Evolutionary conservation across 2,888 invertebrate species (phyloP).

Genomic region (Anticlea derivata): DNA sequence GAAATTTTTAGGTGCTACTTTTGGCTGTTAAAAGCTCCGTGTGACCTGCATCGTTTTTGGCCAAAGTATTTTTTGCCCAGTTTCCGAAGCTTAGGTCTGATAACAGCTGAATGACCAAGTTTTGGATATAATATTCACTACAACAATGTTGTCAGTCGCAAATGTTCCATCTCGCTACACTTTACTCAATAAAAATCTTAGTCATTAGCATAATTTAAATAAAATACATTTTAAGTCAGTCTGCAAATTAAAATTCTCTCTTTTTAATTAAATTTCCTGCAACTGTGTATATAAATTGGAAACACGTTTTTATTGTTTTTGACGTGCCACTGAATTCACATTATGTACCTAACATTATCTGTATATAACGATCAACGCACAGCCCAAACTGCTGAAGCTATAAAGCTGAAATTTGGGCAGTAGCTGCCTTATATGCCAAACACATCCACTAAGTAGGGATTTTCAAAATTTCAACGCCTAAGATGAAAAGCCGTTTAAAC

Average conservation of each 20-base stretch:
- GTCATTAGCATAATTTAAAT: conserved; percentile 32
- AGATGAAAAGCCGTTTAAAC: no score
- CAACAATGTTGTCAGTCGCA: neutral
- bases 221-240: conserved; percentile 25
- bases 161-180: neutral
- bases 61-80: conserved; percentile 9
- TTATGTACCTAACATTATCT: conserved; percentile 19
- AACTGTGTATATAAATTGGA: conserved; percentile 18
- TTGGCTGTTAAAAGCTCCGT: conserved; percentile 17
- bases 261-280: conserved; percentile 22
- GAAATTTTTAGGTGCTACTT: conserved; percentile 30
- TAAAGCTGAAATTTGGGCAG: no score
- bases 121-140: neutral
- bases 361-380: no score
- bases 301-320: conserved; percentile 17
- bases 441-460: no score
- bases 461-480: no score
- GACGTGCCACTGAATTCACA: conserved; percentile 10
- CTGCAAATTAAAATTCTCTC: conserved; percentile 11
- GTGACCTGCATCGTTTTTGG: conserved; percentile 8
- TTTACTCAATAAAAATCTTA: conserved; percentile 4
- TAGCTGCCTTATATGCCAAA: no score
- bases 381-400: no score
- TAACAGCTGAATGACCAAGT: neutral
- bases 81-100: neutral